phyloP scores from a whole-genome alignment of 1,140 invertebrate species.

The Drosophila tropicalis region DNA sequence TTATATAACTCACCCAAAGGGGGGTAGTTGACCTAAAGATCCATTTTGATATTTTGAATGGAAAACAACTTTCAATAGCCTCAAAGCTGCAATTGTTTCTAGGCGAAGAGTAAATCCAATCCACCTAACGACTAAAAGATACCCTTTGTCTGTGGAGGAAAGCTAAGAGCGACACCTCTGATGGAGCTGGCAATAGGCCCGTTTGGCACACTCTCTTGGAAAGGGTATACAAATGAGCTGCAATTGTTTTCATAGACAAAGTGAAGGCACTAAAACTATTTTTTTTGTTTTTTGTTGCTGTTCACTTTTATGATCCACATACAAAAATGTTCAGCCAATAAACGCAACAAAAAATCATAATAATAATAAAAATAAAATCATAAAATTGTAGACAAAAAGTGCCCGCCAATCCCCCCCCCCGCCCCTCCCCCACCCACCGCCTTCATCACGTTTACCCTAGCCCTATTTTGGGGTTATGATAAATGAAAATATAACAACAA shows the following conservation, averaged over 20 bases:
- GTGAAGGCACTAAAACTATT: conserved; percentile 7
- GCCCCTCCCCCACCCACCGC: neutral
- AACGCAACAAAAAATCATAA: conserved; percentile 14
- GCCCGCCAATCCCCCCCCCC: conserved; percentile 24
- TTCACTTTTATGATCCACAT: conserved; percentile 20
- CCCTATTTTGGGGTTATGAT: conserved; percentile 11
- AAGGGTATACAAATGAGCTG: conserved; percentile 1
- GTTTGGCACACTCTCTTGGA: neutral
- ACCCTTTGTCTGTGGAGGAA: no score
- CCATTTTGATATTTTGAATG: conserved; percentile 23
- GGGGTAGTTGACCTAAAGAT: conserved; percentile 69
- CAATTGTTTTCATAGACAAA: conserved; percentile 3
- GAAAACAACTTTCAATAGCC: conserved; percentile 40
- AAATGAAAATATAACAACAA: neutral
- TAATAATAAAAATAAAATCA: conserved; percentile 66
- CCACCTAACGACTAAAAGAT: no score
- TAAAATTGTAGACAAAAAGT: conserved; percentile 64
- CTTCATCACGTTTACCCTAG: no score
- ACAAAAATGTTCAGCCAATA: conserved; percentile 5
- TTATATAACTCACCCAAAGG: conserved; percentile 59
- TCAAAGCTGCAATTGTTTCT: conserved; percentile 10
- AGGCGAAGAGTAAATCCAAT: conserved; percentile 37
- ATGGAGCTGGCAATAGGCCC: neutral
- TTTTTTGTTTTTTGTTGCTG: conserved; percentile 13
- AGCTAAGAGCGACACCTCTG: no score